These are phyloP conservation scores for Oasisia sp. DNA, from an alignment of 2,888 invertebrate species.

Conservation along the genomic window DNA sequence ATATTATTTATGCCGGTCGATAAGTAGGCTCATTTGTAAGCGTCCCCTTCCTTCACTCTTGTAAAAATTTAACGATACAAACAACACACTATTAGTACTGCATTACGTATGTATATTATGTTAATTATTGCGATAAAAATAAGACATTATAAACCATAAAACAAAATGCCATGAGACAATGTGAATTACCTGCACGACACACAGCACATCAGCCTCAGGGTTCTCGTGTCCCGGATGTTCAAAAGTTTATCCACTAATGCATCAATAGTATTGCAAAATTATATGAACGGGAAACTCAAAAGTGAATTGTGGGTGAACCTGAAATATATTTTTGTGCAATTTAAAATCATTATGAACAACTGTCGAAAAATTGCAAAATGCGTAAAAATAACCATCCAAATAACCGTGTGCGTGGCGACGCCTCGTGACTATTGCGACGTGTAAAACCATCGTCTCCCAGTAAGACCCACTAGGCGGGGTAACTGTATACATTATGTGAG, in stretches of 20 bases:
- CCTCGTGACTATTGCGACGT: no score
- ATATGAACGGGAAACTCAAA: background rate
- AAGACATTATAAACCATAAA: background rate
- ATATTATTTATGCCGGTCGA: background rate
- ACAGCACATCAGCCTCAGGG: background rate
- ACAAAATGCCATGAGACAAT: background rate
- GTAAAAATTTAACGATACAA: background rate
- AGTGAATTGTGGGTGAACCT: background rate
- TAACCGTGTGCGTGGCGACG: no score
- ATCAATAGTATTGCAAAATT: background rate
- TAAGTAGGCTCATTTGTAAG: background rate
- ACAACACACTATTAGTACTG: background rate
- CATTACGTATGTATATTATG: background rate
- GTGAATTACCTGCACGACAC: background rate
- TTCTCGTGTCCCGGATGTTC: conserved; percentile 3
- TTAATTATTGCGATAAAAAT: background rate
- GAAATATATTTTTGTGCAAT: background rate
- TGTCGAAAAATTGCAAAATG: background rate
- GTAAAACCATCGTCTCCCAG: no score
- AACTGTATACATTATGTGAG: no score
- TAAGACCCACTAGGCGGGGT: no score
- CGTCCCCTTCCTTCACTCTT: background rate
- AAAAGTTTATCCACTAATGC: background rate
- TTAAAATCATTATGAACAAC: background rate
- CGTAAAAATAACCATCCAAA: background rate